Evolutionary conservation across 2,797 vertebrate genomes (phyloP), one percentile per base, ranked within the genome.

Genomic region (Cirrhinus mrigala): DNA sequence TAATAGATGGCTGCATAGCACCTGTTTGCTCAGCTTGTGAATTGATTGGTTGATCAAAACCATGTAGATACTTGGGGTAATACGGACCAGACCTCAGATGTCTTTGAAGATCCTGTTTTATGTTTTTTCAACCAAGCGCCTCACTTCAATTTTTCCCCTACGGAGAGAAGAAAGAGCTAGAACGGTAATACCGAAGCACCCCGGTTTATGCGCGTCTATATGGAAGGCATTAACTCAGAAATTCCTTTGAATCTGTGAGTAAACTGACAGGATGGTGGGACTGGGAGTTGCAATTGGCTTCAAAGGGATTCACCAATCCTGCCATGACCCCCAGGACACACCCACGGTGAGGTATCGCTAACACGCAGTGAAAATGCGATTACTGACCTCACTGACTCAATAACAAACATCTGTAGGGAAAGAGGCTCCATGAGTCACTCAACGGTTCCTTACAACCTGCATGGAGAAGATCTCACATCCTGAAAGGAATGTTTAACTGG

Each of bases 351-450:
- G 81, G 88, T 84, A 86, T 88, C n/a, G 24, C 80, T 90, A 89
- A 90, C 79, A 85, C 81, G 83, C 91, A 87, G 87, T 86, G 89
- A 92, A 92, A 90, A 88, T 82, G 88, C 89, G 90, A 88, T 91
- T 90, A 82, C 82, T 92, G 90, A 94, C 91, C 90, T 91, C 84
- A 87, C 84, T 22, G 83, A 86, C 86, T 90, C 90, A 92, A 92
- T 90, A 93, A 94, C 91, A 93, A 94, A 93, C 92, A 94, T 90
- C 89, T 92, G 91, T 88, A 86, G 88, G 89, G 68, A 85, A 76
- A 89, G 88, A 66, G 79, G 86, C 86, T 71, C 69, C 11, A 6
- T 69, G 70, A 86, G 85, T 82, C 86, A 83, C 71, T 79, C 22
- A 86, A 60, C 27, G 62, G 64, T 60, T 86, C 44, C 24, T 14